phyloP scores from a whole-genome alignment of 1,140 invertebrate species.

The Hyles euphorbiae region DNA sequence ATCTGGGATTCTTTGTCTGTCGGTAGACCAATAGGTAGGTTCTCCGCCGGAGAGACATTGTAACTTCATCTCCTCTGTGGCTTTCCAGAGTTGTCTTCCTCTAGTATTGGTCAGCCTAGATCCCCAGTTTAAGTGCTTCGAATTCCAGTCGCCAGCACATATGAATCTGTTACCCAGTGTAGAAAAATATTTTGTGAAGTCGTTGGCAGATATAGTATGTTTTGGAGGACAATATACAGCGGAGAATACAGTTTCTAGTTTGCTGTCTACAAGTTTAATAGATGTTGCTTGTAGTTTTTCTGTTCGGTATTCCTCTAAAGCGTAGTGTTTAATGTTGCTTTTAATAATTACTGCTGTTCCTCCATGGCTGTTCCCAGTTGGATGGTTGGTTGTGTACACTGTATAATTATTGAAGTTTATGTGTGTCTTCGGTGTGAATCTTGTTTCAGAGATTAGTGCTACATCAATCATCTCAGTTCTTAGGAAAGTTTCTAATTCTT shows the following conservation, averaged over 20 bases:
- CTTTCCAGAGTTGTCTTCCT: constrained; percentile 7
- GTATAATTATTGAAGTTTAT: neutral
- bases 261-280: too few species aligned
- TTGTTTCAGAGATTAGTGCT: too few species aligned
- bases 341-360: neutral
- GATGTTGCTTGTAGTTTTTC: too few species aligned
- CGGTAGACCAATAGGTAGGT: too few species aligned
- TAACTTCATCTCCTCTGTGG: neutral
- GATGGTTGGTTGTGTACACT: neutral
- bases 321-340: neutral
- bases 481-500: too few species aligned
- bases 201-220: constrained; percentile 6
- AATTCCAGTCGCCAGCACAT: constrained; percentile 14
- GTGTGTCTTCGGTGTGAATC: too few species aligned
- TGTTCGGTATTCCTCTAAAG: neutral
- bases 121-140: constrained; percentile 10
- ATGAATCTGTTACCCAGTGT: constrained; percentile 3
- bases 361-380: neutral
- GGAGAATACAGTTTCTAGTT: neutral
- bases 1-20: too few species aligned
- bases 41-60: too few species aligned
- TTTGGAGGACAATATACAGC: constrained; percentile 23
- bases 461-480: too few species aligned
- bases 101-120: constrained; percentile 8
- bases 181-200: constrained; percentile 11